phyloP scores from a whole-genome alignment of 2,113 vertebrate species.

The Mungos mungo region DNA sequence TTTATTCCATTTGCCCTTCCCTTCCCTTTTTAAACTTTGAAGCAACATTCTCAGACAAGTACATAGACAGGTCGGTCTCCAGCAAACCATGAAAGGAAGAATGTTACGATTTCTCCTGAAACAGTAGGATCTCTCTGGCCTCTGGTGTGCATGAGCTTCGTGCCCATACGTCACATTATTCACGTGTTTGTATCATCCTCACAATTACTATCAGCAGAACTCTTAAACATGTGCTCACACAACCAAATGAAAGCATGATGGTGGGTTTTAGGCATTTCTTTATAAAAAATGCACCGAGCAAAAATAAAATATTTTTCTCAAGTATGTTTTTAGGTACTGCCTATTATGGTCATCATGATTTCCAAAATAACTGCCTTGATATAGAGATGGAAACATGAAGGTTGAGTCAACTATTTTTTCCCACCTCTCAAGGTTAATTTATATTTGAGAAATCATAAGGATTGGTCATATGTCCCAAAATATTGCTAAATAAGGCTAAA shows the following conservation, averaged over 20 bases:
- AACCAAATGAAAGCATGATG: neutral
- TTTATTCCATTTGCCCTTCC: neutral
- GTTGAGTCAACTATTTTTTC: neutral
- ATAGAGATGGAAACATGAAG: neutral
- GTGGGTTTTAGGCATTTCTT: neutral
- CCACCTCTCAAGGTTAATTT: neutral
- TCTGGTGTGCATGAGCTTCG: neutral
- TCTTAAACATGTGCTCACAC: neutral
- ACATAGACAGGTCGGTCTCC: neutral
- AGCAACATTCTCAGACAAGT: neutral
- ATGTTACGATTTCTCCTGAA: neutral
- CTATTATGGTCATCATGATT: constrained; percentile 25
- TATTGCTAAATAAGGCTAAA: neutral
- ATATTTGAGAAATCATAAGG: neutral
- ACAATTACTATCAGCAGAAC: neutral
- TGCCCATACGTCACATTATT: neutral
- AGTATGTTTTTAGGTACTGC: neutral
- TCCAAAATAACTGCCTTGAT: neutral
- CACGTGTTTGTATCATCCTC: neutral
- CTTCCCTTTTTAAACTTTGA: neutral
- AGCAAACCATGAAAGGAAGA: neutral
- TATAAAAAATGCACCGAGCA: neutral
- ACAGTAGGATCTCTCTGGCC: neutral
- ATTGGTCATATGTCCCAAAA: constrained; percentile 19
- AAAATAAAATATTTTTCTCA: constrained; percentile 13